These are phyloP conservation scores for Drosophila tanythrix DNA, from an alignment of 2,888 invertebrate genomes.

Conservation along the genomic window DNA sequence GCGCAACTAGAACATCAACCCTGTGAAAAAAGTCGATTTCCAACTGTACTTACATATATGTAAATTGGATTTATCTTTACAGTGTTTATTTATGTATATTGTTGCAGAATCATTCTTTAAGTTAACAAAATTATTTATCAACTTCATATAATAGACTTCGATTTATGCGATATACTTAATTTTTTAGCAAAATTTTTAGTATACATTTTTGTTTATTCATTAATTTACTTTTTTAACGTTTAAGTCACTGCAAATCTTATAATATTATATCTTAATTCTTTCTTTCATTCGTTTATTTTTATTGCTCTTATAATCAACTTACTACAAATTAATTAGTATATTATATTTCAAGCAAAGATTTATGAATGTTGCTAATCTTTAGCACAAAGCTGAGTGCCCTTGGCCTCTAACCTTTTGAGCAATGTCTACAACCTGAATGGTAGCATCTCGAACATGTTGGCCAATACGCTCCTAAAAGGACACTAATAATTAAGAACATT, in stretches of 20 bases:
- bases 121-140: neutral
- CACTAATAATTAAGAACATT: too few species aligned
- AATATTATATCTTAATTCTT: neutral
- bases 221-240: neutral
- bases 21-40: constrained; percentile 40
- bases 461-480: too few species aligned
- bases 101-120: neutral
- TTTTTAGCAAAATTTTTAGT: neutral
- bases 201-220: neutral
- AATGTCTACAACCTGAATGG: too few species aligned
- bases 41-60: constrained; percentile 13
- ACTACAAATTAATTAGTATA: neutral
- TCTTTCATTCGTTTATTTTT: neutral
- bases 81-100: neutral
- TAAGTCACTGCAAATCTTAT: neutral
- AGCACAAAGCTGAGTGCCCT: too few species aligned
- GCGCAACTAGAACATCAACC: constrained; percentile 38
- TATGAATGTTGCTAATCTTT: too few species aligned
- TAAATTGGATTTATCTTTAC: constrained; percentile 19
- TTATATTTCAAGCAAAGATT: neutral
- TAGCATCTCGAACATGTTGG: too few species aligned
- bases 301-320: neutral
- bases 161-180: neutral
- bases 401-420: too few species aligned
- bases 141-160: neutral